Conservation (phyloP, 2,797 vertebrate genomes). For the Arrhamphus sclerolepis region DNA sequence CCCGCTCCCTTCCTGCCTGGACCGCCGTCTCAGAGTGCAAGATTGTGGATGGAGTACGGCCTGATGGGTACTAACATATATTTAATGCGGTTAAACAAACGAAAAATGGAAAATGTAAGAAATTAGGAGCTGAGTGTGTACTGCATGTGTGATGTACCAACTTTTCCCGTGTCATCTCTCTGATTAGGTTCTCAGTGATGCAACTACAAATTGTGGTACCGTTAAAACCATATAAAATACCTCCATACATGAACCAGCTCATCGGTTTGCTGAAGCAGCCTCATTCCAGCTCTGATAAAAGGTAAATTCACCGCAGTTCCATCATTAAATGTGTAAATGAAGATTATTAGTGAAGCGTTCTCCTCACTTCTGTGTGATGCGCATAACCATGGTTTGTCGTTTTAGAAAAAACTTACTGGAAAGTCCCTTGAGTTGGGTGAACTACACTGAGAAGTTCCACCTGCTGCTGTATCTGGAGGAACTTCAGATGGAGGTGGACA, state of each 20-base stretch:
- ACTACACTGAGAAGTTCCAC: conserved; percentile 84
- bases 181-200: conserved; percentile 25
- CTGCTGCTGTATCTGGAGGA: conserved; percentile 90
- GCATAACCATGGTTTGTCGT: background rate
- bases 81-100: background rate
- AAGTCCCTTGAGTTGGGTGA: conserved; percentile 73
- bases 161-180: conserved; percentile 2
- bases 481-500: conserved; percentile 89
- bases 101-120: background rate
- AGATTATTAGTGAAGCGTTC: background rate
- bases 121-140: too few species aligned
- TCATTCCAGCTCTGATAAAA: rapidly evolving
- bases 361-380: background rate
- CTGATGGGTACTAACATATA: conserved; percentile 68
- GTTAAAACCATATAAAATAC: conserved; percentile 29
- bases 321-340: too few species aligned
- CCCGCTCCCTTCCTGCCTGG: conserved; percentile 45
- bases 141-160: too few species aligned
- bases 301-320: conserved; percentile 21
- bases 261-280: conserved; percentile 40
- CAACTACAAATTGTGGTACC: conserved; percentile 2
- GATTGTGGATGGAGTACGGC: conserved; percentile 80
- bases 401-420: conserved; percentile 58
- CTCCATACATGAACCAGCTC: conserved; percentile 33
- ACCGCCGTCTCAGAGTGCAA: background rate